phyloP scores from a whole-genome alignment of 2,113 vertebrate genomes.

The Ictalurus punctatus region DNA sequence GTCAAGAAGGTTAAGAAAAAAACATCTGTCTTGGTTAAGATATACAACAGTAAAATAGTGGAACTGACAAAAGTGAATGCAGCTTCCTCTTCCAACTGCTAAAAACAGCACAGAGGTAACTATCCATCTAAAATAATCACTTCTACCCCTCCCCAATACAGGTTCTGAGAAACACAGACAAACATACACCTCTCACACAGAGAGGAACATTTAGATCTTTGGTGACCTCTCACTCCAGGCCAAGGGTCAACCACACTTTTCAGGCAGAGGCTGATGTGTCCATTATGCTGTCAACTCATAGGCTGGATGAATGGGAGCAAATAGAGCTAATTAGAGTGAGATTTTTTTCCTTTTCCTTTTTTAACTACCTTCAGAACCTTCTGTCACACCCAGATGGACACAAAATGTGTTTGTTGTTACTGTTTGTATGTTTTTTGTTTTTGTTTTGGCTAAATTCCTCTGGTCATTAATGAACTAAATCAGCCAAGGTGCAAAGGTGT shows the following conservation, averaged over 20 bases:
- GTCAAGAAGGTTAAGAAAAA: constrained; percentile 24
- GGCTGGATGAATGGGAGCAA: constrained; percentile 46
- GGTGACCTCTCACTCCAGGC: constrained; percentile 28
- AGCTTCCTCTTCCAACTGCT: constrained; percentile 42
- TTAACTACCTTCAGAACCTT: constrained; percentile 27
- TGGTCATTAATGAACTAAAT: constrained; percentile 10
- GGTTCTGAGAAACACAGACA: constrained; percentile 21
- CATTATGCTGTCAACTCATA: constrained; percentile 48
- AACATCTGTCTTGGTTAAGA: background rate
- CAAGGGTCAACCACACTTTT: constrained; percentile 45
- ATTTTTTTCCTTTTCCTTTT: constrained; percentile 38
- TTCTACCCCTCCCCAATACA: constrained; percentile 32
- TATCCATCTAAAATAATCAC: constrained; percentile 46
- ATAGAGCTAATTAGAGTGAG: constrained; percentile 29
- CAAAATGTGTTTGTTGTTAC: background rate
- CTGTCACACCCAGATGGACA: background rate
- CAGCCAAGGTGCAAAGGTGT: constrained; percentile 38
- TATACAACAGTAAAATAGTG: background rate
- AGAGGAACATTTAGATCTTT: constrained; percentile 41
- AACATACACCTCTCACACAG: constrained; percentile 34
- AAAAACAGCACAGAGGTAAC: constrained; percentile 27
- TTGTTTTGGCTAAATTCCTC: background rate
- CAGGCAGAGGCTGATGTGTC: constrained; percentile 29
- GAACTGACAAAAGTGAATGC: constrained; percentile 29
- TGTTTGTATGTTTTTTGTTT: background rate